Conservation (phyloP, 2,888 invertebrate genomes). For the Euproctis similis region DNA sequence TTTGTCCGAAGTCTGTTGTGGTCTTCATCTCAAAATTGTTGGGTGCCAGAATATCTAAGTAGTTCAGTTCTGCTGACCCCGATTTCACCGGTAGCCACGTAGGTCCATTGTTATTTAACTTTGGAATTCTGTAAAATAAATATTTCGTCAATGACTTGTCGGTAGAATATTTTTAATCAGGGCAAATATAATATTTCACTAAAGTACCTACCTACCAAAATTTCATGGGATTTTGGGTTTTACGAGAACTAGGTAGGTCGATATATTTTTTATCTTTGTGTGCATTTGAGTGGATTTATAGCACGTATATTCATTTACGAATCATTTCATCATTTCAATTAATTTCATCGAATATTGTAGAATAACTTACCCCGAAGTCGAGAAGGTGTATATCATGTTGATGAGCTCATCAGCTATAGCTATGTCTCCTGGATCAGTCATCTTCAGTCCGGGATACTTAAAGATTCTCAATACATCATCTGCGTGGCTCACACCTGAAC, state of each 20-base stretch:
- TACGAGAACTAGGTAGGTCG: too few species aligned
- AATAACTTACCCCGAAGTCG: conserved; percentile 75
- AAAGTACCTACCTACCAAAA: too few species aligned
- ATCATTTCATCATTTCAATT: too few species aligned
- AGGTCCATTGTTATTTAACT: conserved; percentile 33
- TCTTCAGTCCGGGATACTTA: conserved; percentile 29
- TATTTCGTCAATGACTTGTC: too few species aligned
- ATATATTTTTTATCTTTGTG: too few species aligned
- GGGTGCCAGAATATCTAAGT: conserved; percentile 71
- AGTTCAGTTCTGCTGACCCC: conserved; percentile 54
- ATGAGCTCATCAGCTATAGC: conserved; percentile 69
- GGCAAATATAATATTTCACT: too few species aligned
- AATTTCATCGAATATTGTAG: too few species aligned
- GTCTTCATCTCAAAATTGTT: conserved; percentile 54
- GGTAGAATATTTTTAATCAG: too few species aligned
- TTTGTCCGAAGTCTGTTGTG: conserved; percentile 69
- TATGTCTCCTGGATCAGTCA: conserved; percentile 48
- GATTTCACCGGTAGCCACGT: conserved; percentile 69
- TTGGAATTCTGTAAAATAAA: conserved; percentile 33
- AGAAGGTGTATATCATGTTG: conserved; percentile 73
- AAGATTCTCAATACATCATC: conserved; percentile 77
- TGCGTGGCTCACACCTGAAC: conserved; percentile 78
- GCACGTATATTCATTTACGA: too few species aligned
- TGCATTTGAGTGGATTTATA: too few species aligned
- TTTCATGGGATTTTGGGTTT: too few species aligned